Conservation (phyloP, 2,888 invertebrate species). For the Chrysotoxum bicinctum region DNA sequence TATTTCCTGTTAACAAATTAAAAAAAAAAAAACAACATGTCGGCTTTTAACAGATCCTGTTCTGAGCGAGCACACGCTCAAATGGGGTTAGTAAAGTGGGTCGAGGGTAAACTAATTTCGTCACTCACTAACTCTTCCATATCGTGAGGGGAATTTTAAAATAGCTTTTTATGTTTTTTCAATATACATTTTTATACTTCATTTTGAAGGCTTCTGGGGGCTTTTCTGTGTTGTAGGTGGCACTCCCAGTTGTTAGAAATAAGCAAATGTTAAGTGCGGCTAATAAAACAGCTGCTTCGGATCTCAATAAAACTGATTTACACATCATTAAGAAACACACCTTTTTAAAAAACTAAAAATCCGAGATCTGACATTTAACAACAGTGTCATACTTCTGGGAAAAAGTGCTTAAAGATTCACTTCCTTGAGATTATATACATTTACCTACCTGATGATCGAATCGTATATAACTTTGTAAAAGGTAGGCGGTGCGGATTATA, state of each 20-base stretch:
- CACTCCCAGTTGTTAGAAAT: conserved; percentile 26
- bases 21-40: conserved; percentile 3
- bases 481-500: background rate
- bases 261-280: conserved; percentile 1
- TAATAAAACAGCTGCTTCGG: conserved; percentile 26
- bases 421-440: conserved; percentile 47
- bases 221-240: background rate
- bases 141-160: background rate
- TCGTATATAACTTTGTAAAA: background rate
- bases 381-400: conserved; percentile 18
- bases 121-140: background rate
- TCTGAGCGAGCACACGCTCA: conserved; percentile 52
- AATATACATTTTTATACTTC: background rate
- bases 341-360: background rate
- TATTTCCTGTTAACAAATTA: conserved; percentile 17
- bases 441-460: background rate
- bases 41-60: conserved; percentile 47
- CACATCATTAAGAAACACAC: conserved; percentile 9
- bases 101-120: background rate
- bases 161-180: background rate
- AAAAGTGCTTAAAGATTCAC: conserved; percentile 18
- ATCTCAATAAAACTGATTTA: background rate
- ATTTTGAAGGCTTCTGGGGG: background rate
- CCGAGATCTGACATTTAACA: conserved; percentile 31
- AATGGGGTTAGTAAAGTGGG: conserved; percentile 56